These are phyloP conservation scores for Pagetopsis macropterus DNA, from an alignment of 2,797 vertebrate genomes.

Conservation along the genomic window DNA sequence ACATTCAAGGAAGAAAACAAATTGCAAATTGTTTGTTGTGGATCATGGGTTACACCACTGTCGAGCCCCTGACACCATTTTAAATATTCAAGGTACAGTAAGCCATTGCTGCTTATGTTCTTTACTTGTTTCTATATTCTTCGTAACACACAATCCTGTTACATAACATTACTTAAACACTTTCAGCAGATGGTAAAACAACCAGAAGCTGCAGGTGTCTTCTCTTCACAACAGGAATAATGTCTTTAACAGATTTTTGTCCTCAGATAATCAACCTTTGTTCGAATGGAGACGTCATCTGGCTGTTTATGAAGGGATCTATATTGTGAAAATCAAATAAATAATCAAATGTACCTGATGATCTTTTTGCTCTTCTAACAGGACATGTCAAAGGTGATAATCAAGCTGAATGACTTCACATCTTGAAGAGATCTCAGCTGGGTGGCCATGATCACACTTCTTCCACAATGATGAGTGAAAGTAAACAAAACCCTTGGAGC, in stretches of 20 bases:
- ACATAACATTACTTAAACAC: slow-evolving; percentile 42
- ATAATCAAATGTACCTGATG: not conserved
- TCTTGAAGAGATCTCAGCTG: slow-evolving; percentile 72
- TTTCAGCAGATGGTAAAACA: slow-evolving; percentile 69
- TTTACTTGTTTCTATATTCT: too few relatives aligned
- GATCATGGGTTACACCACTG: not conserved
- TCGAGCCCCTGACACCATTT: not conserved
- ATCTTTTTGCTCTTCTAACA: slow-evolving; percentile 6
- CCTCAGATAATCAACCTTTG: not conserved
- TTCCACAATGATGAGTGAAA: slow-evolving; percentile 59
- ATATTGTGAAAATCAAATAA: not conserved
- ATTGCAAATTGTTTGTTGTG: not conserved
- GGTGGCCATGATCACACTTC: slow-evolving; percentile 70
- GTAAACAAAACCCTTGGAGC: slow-evolving; percentile 40
- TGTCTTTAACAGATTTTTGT: slow-evolving; percentile 52
- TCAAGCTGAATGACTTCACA: slow-evolving; percentile 29
- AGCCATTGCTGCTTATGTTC: slow-evolving; percentile 7
- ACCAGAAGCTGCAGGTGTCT: slow-evolving; percentile 71
- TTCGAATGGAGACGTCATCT: not conserved
- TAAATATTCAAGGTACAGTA: not conserved
- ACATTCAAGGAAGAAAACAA: not conserved
- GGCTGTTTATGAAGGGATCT: not conserved
- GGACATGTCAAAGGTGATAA: slow-evolving; percentile 1
- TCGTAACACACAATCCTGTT: slow-evolving; percentile 40
- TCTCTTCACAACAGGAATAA: slow-evolving; percentile 49